phyloP scores from a whole-genome alignment of 2,797 vertebrate genomes.

The Lutjanus argentimaculatus region DNA sequence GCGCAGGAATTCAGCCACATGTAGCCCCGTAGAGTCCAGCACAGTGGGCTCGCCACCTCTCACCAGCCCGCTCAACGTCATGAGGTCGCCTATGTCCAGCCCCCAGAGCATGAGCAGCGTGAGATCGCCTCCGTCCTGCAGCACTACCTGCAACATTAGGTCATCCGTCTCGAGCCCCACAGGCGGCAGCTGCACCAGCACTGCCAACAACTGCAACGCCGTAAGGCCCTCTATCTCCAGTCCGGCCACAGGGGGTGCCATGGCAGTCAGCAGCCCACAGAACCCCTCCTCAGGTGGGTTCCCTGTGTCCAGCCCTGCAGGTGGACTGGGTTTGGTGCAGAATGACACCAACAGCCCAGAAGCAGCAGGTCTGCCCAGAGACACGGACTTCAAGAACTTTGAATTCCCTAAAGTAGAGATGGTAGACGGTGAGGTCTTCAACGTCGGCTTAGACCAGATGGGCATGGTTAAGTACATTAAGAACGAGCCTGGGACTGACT shows the following conservation, averaged over 20 bases:
- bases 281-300: conserved; percentile 89
- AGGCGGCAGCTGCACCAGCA: conserved; percentile 81
- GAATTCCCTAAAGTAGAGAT: conserved; percentile 96
- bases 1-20: conserved; percentile 90
- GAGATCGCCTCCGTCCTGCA: conserved; percentile 94
- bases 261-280: conserved; percentile 92
- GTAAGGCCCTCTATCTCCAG: conserved; percentile 93
- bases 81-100: conserved; percentile 97
- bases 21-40: conserved; percentile 94
- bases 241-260: conserved; percentile 89
- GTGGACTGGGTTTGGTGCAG: conserved; percentile 88
- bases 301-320: conserved; percentile 86
- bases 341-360: conserved; percentile 92
- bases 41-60: conserved; percentile 94
- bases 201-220: conserved; percentile 87
- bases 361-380: conserved; percentile 78
- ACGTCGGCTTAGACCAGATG: conserved; percentile 90
- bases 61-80: conserved; percentile 95
- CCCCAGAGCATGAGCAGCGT: conserved; percentile 94
- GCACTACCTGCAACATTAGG: conserved; percentile 88
- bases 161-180: conserved; percentile 96
- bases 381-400: conserved; percentile 91
- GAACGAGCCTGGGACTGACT: conserved; percentile 94
- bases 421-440: conserved; percentile 91
- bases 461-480: conserved; percentile 97